Conservation (phyloP, 2,797 vertebrate species). For the Pteropus rufus region DNA sequence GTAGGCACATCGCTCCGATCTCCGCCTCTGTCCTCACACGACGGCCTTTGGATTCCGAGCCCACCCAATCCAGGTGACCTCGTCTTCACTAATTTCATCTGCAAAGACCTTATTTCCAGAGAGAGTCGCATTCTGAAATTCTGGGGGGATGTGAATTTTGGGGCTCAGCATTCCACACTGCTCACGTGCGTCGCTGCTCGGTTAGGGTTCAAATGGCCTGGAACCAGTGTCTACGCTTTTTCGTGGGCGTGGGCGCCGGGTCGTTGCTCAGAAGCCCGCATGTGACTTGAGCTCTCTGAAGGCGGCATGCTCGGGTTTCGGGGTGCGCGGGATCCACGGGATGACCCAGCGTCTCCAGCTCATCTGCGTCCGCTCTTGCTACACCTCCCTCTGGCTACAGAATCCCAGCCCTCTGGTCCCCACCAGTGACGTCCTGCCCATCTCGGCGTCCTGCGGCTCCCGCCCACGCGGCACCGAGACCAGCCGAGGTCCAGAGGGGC, state of each 20-base stretch:
- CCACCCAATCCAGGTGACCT: background rate
- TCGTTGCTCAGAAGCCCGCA: background rate
- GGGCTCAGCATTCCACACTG: background rate
- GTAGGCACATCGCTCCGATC: fast-evolving
- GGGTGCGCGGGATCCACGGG: background rate
- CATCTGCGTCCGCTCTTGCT: fast-evolving
- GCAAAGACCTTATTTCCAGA: background rate
- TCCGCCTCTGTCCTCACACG: background rate
- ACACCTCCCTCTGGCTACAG: too few species aligned
- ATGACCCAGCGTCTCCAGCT: background rate
- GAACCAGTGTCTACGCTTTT: background rate
- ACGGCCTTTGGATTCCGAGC: background rate
- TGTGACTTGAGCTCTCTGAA: background rate
- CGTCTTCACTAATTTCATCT: too few species aligned
- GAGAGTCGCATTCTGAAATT: background rate
- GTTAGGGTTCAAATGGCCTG: fast-evolving
- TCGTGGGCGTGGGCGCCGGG: fast-evolving
- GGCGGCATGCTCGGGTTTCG: background rate
- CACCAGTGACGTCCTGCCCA: fast-evolving
- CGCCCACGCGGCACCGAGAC: background rate
- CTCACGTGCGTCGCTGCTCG: background rate
- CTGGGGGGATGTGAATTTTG: background rate
- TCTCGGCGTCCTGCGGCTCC: background rate
- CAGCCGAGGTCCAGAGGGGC: too few species aligned
- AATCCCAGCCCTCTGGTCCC: background rate